These are phyloP conservation scores for Stenotaenia linearis DNA, from an alignment of 2,888 invertebrate genomes.

Conservation along the genomic window DNA sequence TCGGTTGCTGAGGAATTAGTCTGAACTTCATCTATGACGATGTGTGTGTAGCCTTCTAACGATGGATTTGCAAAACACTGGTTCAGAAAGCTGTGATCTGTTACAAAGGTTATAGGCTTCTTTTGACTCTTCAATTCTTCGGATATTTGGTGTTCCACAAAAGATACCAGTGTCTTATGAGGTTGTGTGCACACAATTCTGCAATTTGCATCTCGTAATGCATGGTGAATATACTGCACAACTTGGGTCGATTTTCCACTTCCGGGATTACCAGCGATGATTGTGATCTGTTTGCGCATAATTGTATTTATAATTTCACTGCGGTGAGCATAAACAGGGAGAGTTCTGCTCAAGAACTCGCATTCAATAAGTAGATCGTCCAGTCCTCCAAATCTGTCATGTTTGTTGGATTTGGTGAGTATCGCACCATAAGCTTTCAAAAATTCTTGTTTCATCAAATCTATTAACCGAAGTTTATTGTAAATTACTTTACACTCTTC, in stretches of 20 bases:
- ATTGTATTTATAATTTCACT: neutral
- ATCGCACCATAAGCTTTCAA: neutral
- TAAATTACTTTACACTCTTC: neutral
- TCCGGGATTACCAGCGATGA: neutral
- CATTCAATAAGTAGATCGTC: neutral
- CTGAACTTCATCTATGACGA: slow-evolving; percentile 1
- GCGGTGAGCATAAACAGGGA: neutral
- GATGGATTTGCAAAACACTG: neutral
- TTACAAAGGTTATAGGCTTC: neutral
- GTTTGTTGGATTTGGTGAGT: neutral
- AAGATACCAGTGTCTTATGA: neutral
- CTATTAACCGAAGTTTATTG: neutral
- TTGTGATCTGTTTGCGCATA: neutral
- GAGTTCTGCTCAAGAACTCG: neutral
- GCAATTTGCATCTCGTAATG: neutral
- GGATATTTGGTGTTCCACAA: neutral
- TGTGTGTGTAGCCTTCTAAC: neutral
- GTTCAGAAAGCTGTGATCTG: neutral
- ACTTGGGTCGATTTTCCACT: neutral
- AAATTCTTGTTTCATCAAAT: neutral
- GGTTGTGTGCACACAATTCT: neutral
- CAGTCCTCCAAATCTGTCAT: neutral
- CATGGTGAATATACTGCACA: neutral
- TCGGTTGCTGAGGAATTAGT: neutral
- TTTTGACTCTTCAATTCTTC: neutral